A percentile compares a stretch with the other conserved stretches of the same genome.
These are phyloP conservation scores for Podarcis siculus DNA, from an alignment of 2,797 vertebrate genomes.

Conservation along the genomic window DNA sequence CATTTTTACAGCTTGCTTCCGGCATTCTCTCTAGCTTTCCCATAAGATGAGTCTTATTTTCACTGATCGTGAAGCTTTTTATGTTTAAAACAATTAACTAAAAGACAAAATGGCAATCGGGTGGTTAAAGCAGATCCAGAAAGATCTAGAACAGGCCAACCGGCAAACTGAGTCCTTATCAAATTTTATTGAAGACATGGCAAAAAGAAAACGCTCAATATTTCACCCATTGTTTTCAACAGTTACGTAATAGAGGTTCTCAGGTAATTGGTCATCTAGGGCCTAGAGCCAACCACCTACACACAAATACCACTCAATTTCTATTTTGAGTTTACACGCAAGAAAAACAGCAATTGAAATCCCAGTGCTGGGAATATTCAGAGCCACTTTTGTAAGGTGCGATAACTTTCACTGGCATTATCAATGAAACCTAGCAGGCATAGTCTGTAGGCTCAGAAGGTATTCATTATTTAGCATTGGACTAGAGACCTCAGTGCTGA, in stretches of 20 bases:
- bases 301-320: neutral
- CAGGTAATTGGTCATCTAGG: neutral
- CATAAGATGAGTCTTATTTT: neutral
- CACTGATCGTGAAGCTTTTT: neutral
- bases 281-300: neutral
- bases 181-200: neutral
- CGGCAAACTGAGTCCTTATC: neutral
- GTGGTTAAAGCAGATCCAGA: neutral
- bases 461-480: neutral
- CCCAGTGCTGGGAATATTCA: neutral
- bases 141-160: neutral
- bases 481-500: neutral
- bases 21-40: neutral
- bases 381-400: neutral
- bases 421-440: neutral
- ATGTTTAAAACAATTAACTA: neutral
- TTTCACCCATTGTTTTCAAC: neutral
- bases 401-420: neutral
- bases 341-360: neutral
- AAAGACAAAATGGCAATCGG: neutral
- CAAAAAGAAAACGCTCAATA: neutral
- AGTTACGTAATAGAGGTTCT: neutral
- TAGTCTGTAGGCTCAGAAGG: neutral
- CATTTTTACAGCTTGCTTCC: neutral
- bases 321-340: neutral